These are phyloP conservation scores for Denticeps clupeoides DNA, from an alignment of 2,797 vertebrate genomes.

Conservation along the genomic window DNA sequence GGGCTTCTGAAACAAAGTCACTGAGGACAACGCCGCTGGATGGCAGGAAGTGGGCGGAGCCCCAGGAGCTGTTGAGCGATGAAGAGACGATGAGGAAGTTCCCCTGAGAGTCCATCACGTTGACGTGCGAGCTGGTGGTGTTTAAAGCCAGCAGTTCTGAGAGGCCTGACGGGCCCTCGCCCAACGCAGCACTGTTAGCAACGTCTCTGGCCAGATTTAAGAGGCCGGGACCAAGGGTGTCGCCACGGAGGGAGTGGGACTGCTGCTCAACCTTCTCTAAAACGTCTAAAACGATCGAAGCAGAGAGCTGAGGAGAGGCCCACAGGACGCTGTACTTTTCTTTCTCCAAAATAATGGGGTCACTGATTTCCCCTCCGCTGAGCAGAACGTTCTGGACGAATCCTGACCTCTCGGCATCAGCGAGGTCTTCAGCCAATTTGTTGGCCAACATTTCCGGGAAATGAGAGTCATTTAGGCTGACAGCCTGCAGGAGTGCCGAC, in stretches of 20 bases:
- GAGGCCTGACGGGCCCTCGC: slow-evolving; percentile 8
- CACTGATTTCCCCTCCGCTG: slow-evolving; percentile 33
- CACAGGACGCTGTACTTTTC: slow-evolving; percentile 33
- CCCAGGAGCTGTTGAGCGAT: slow-evolving; percentile 51
- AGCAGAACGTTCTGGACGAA: slow-evolving; percentile 28
- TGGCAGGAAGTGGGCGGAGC: slow-evolving; percentile 41
- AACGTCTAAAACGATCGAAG: slow-evolving; percentile 32
- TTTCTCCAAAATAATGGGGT: slow-evolving; percentile 25
- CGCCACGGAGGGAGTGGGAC: slow-evolving; percentile 21
- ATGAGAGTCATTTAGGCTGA: slow-evolving; percentile 22
- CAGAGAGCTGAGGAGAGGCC: slow-evolving; percentile 21
- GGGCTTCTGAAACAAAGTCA: slow-evolving; percentile 28
- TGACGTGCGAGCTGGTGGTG: slow-evolving; percentile 35
- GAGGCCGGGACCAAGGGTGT: slow-evolving; percentile 22
- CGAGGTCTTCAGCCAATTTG: slow-evolving; percentile 37
- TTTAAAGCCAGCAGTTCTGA: slow-evolving; percentile 6
- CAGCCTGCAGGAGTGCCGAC: slow-evolving; percentile 30
- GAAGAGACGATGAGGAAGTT: slow-evolving; percentile 45
- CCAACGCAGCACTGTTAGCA: slow-evolving; percentile 11
- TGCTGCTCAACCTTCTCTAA: slow-evolving; percentile 25
- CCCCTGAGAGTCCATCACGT: slow-evolving; percentile 38
- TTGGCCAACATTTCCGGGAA: slow-evolving; percentile 33
- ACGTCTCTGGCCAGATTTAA: slow-evolving; percentile 23
- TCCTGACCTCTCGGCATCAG: slow-evolving; percentile 12
- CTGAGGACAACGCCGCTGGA: slow-evolving; percentile 47